Percentiles rank a stretch among this genome's conserved stretches.
These are phyloP conservation scores for Macrosteles quadrilineatus DNA, from an alignment of 1,140 invertebrate genomes.

Conservation along the genomic window DNA sequence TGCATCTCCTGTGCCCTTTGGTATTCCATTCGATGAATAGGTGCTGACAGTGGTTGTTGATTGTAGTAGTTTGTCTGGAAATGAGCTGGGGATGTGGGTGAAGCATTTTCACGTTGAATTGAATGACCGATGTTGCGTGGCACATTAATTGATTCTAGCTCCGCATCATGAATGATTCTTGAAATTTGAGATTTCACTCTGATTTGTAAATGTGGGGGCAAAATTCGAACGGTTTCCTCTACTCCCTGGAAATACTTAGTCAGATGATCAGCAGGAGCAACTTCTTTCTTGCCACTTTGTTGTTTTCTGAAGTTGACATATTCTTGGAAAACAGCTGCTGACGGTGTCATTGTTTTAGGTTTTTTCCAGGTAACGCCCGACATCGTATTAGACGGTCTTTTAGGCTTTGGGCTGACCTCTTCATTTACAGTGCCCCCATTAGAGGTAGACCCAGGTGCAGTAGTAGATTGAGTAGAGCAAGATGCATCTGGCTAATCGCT, in stretches of 20 bases:
- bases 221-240: conserved; percentile 12
- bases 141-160: conserved; percentile 7
- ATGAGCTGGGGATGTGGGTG: not conserved
- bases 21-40: not conserved
- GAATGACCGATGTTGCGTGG: not conserved
- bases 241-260: conserved; percentile 23
- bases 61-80: not conserved
- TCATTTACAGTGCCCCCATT: not conserved
- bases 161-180: conserved; percentile 6
- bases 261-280: not conserved
- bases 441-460: not conserved
- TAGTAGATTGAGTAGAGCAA: not conserved
- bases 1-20: not conserved
- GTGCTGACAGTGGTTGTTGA: not conserved
- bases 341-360: conserved; percentile 3
- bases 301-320: conserved; percentile 25
- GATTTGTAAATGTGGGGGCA: not conserved
- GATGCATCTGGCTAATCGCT: too few relatives aligned
- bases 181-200: conserved; percentile 24
- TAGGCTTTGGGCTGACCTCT: not conserved
- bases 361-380: conserved; percentile 9
- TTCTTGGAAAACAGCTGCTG: conserved; percentile 24
- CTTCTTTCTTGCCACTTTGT: conserved; percentile 14
- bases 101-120: not conserved
- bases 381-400: conserved; percentile 10